Evolutionary conservation across 2,797 vertebrate species (phyloP).

Genomic region (Lerista edwardsae): DNA sequence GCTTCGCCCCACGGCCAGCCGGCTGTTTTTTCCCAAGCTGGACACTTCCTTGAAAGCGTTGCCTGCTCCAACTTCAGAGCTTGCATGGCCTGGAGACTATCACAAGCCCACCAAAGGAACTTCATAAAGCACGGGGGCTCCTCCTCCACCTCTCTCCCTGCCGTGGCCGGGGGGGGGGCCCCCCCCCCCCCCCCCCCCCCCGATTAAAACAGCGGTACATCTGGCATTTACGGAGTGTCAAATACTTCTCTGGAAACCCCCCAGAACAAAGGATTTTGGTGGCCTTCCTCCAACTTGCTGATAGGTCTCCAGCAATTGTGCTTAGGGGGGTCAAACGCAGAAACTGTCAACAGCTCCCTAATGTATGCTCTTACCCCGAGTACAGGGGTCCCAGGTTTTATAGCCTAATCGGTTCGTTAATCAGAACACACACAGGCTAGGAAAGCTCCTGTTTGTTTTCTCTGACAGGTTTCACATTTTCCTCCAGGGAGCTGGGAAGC

Average conservation of each 20-base stretch:
- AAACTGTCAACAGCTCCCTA: constrained; percentile 78
- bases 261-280: constrained; percentile 69
- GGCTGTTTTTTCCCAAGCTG: background rate
- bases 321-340: constrained; percentile 70
- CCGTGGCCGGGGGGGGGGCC: too few relatives aligned
- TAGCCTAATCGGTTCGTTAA: constrained; percentile 70
- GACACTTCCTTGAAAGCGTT: background rate
- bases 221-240: constrained; percentile 71
- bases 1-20: background rate
- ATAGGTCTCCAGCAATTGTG: constrained; percentile 68
- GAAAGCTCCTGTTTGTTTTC: constrained; percentile 78
- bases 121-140: constrained; percentile 44
- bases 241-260: constrained; percentile 65
- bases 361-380: constrained; percentile 68
- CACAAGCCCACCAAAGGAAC: constrained; percentile 16
- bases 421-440: constrained; percentile 75
- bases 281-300: constrained; percentile 67
- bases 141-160: constrained; percentile 35
- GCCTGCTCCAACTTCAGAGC: too few relatives aligned
- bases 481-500: constrained; percentile 64
- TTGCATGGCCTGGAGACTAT: constrained; percentile 25
- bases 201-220: constrained; percentile 68
- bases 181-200: constrained; percentile 49
- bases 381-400: constrained; percentile 71
- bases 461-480: constrained; percentile 71